Evolutionary conservation across 2,888 invertebrate species (phyloP).

Genomic region (Oscheius sp.): DNA sequence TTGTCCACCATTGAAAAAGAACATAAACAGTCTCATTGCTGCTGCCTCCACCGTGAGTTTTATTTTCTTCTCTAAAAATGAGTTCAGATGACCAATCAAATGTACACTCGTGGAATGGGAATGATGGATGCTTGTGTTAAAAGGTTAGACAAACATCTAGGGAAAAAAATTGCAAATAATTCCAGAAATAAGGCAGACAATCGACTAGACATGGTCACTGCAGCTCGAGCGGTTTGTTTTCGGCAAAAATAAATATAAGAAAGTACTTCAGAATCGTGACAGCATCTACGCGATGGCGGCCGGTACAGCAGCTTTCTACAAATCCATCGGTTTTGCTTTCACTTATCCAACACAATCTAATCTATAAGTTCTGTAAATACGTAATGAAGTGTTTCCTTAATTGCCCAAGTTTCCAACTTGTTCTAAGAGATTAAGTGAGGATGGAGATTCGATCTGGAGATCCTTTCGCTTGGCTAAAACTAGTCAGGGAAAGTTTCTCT

Average conservation of each 20-base stretch:
- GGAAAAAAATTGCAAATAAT: not conserved
- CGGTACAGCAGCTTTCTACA: not conserved
- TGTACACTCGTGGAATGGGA: constrained; percentile 1
- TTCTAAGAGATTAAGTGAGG: too few relatives aligned
- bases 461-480: too few relatives aligned
- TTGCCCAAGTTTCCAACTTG: too few relatives aligned
- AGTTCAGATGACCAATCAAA: constrained; percentile 3
- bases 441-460: too few relatives aligned
- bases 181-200: not conserved
- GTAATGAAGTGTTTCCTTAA: too few relatives aligned
- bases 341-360: not conserved
- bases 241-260: not conserved
- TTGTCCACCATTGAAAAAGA: not conserved
- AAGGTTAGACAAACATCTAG: not conserved
- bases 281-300: not conserved
- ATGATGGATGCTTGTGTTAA: constrained; percentile 19
- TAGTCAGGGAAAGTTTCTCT: too few relatives aligned
- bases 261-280: not conserved
- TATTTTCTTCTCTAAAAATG: not conserved
- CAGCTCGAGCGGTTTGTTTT: not conserved
- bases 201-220: not conserved
- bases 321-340: not conserved
- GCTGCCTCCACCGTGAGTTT: not conserved
- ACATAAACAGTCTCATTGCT: not conserved
- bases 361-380: too few relatives aligned